Conservation (phyloP, 1,140 invertebrate species). For the Cyclargus thomasi region DNA sequence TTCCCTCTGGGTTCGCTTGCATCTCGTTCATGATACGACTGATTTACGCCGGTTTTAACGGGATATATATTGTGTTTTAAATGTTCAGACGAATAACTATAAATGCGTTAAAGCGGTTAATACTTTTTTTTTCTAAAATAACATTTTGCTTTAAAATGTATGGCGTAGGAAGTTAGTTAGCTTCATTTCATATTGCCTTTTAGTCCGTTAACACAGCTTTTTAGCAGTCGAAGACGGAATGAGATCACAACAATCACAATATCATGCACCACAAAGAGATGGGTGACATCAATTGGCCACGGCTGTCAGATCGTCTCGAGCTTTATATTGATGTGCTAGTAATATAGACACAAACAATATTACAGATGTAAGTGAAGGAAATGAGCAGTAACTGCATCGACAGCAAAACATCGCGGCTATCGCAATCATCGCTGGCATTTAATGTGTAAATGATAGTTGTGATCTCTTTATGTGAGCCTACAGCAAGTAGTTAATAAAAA, state of each 20-base stretch:
- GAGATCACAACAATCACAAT: background rate
- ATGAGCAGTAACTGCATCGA: background rate
- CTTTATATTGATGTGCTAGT: constrained; percentile 3
- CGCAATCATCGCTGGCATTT: background rate
- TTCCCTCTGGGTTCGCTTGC: background rate
- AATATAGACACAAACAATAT: background rate
- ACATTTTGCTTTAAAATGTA: background rate
- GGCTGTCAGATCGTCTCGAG: background rate
- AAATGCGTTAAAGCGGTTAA: too few relatives aligned
- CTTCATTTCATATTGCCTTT: background rate
- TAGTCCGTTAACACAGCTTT: background rate
- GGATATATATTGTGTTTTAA: too few relatives aligned
- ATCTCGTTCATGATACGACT: background rate
- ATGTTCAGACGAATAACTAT: too few relatives aligned
- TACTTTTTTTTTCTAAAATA: too few relatives aligned
- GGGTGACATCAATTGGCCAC: background rate
- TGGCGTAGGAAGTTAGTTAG: background rate
- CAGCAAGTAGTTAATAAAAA: background rate
- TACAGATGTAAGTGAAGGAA: constrained; percentile 3
- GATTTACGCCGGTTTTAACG: background rate
- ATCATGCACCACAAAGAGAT: constrained; percentile 1
- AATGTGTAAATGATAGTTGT: background rate
- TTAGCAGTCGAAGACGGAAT: background rate
- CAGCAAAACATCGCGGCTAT: background rate
- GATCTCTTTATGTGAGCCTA: background rate